These are phyloP conservation scores for Dendropsophus ebraccatus DNA, from an alignment of 2,113 vertebrate species.

Conservation along the genomic window DNA sequence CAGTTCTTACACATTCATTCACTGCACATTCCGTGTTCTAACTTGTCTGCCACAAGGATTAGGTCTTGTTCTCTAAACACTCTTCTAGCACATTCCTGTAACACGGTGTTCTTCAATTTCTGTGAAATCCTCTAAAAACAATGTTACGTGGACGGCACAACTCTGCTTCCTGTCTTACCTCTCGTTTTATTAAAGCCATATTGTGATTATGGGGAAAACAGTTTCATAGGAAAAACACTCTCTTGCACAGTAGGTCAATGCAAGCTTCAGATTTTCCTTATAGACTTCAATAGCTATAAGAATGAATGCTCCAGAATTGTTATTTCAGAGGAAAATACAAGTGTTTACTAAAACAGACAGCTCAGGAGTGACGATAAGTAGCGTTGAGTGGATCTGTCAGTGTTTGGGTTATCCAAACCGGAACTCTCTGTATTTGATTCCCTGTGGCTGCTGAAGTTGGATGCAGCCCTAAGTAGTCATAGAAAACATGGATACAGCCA, in stretches of 20 bases:
- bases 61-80: background rate
- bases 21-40: constrained; percentile 11
- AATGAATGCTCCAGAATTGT: no score
- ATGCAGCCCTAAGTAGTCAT: no score
- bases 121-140: background rate
- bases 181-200: background rate
- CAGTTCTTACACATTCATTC: background rate
- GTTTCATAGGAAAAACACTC: background rate
- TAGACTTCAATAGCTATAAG: no score
- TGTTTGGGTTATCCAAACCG: no score
- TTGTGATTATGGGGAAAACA: background rate
- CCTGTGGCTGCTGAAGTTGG: no score
- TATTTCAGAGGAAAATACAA: no score
- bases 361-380: no score
- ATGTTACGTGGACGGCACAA: background rate
- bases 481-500: no score
- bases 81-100: background rate
- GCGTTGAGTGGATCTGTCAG: no score
- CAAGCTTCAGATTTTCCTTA: no score
- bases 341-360: no score
- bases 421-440: no score
- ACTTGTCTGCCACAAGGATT: constrained; percentile 5
- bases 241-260: background rate
- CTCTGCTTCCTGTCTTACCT: background rate
- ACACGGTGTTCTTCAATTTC: constrained; percentile 17